Conservation (phyloP, 2,888 invertebrate species). For the Venusia cambrica region DNA sequence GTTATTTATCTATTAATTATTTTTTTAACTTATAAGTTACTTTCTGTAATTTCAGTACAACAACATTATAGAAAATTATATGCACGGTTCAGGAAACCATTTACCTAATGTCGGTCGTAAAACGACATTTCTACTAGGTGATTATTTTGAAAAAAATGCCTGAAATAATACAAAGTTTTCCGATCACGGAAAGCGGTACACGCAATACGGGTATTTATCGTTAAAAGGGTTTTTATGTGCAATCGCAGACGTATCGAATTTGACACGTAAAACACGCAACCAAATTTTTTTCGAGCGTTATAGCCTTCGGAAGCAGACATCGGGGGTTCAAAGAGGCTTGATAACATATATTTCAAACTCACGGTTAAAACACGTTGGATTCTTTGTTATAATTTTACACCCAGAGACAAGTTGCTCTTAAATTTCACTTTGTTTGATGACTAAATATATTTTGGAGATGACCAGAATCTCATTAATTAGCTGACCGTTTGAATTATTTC, state of each 20-base stretch:
- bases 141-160: constrained; percentile 20
- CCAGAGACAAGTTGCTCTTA: too few species aligned
- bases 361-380: too few species aligned
- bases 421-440: too few species aligned
- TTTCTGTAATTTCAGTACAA: constrained; percentile 5
- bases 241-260: constrained; percentile 29
- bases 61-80: constrained; percentile 5
- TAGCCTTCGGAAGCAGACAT: constrained; percentile 6
- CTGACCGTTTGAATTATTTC: too few species aligned
- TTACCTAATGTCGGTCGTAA: constrained; percentile 17
- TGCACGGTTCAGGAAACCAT: constrained; percentile 11
- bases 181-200: constrained; percentile 29
- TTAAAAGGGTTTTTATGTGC: constrained; percentile 33
- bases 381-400: too few species aligned
- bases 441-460: too few species aligned
- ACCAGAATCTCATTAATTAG: too few species aligned
- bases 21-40: constrained; percentile 5
- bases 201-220: constrained; percentile 33
- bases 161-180: constrained; percentile 26
- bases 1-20: constrained; percentile 1
- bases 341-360: too few species aligned
- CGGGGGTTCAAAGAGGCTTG: constrained; percentile 11
- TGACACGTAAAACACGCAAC: constrained; percentile 32
- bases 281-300: constrained; percentile 26
- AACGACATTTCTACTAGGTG: constrained; percentile 10